A percentile compares a stretch with the other conserved stretches of the same genome.
Conservation (phyloP, 2,797 vertebrate genomes). For the Varecia variegata region DNA sequence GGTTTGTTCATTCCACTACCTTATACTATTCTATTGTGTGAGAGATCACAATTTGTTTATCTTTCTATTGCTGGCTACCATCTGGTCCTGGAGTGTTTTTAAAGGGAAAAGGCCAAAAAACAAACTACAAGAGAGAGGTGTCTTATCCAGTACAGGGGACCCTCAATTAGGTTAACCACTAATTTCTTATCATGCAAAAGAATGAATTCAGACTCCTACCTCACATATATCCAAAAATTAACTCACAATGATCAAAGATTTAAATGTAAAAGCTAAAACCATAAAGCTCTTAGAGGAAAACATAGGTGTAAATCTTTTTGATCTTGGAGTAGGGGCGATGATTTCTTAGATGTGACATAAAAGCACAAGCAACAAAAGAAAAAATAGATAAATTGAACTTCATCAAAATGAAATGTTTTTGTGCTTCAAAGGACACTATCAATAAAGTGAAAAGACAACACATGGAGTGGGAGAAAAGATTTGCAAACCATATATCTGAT, state of each 20-base stretch:
- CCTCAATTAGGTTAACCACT: background rate
- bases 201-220: background rate
- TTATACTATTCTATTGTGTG: background rate
- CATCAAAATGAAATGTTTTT: background rate
- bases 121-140: background rate
- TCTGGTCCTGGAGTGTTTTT: background rate
- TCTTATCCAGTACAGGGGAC: background rate
- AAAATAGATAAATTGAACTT: background rate
- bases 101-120: background rate
- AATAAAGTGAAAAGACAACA: background rate
- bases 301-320: background rate
- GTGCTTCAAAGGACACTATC: too few relatives aligned
- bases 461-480: background rate
- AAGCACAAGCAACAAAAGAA: background rate
- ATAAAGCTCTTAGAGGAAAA: background rate
- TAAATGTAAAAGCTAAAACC: background rate
- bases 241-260: background rate
- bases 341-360: background rate
- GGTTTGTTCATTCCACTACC: background rate
- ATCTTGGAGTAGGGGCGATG: background rate
- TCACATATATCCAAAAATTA: background rate
- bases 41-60: background rate
- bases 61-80: background rate
- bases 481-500: background rate
- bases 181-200: background rate